Evolutionary conservation across 1,140 invertebrate genomes (phyloP), one percentile per base, ranked within the genome.

Genomic region (Triops longicaudatus): DNA sequence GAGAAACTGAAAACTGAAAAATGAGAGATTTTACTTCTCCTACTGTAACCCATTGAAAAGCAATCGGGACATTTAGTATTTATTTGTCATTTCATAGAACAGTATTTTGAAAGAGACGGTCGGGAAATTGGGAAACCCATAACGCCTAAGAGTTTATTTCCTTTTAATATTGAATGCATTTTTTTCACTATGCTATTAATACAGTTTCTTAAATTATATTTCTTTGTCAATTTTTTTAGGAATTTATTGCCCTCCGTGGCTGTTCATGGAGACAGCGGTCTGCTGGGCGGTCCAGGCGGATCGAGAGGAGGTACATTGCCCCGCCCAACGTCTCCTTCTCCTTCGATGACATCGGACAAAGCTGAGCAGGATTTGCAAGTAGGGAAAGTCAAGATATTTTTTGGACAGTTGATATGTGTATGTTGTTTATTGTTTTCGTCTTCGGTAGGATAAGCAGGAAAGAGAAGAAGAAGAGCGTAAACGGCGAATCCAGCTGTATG

Each of bases 401-500:
- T 26, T 22, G 22, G 22, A 37, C 7, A 7, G 7, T 37, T 26
- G 71, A 6, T 43, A 22, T 27, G 26, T 14, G 14, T 78, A 81
- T 0, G 14, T 76, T 76, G 27, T 73, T 80, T 73, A 31, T 77
- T 42, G 26, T 26, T 73, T 76, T 77, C n/a, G 76, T 80, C 74
- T 75, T 78, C 50, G 78, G 77, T 37, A 93, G 90, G 93, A 93
- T 78, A 91, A 91, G 81, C 91, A 92, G 81, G 94, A 96, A 83
- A 88, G 93, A 44, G 91, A 97, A 82, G 95, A 98, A 85, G 94
- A 97, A 83, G 94, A 97, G 82, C 88, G 95, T 76, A 97, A 98
- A 85, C 88, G 91, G 73, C 89, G 93, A 75, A 90, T 99, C 71
- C 98, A 99, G 84, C 86, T 99, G 27, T 99, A 99, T 85, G 97